Base-by-base conservation (phyloP, 2,113 vertebrate genomes). In the Pholis gunnellus region DNA sequence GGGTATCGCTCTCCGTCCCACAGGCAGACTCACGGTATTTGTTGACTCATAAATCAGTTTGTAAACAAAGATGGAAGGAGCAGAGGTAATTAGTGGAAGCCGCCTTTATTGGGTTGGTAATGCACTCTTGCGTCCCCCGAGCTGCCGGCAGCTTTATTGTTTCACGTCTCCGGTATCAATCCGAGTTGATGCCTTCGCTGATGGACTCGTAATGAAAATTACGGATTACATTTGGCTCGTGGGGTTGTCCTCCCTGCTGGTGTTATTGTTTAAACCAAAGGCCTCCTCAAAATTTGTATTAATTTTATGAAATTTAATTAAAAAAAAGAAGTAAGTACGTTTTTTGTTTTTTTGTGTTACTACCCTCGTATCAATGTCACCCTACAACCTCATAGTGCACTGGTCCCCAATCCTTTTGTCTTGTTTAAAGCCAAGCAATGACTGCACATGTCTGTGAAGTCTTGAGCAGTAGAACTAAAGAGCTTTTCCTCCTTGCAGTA, bases 51-150 rank as follows among this genome's bases (percentile, higher is more conserved):
- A 78, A 89, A 84, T 91, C 76, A 84, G 54, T 80, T 73, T 76
- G 82, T 82, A 79, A 81, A 76, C 79, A 76, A 72, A 82, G 80
- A 48, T 14, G 42, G 29, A 63, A 18, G 29, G 9, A 70, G 80
- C 73, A 36, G 78, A 64, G 69, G 38, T 88, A 82, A 91, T 89
- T 89, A 89, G 83, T 50, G 85, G 75, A 82, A 71, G 69, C 40
- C 25, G 68, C 56, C 67, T 82, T 80, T 89, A 82, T 87, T 85
- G 77, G 76, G 50, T 46, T 69, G 72, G 60, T 85, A 70, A 76
- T 83, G 71, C 56, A 44, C 70, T 72, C 27, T 8, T 6, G 1
- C 18, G 20, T 88, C 82, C 72, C 77, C 0, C 5, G 68, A 79
- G 86, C 78, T 54, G 65, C 72, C 63, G 72, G 63, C 87, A 71